A percentile compares a stretch with the other conserved stretches of the same genome.
Evolutionary conservation across 2,797 vertebrate genomes (phyloP).

Genomic region (Arrhamphus sclerolepis): DNA sequence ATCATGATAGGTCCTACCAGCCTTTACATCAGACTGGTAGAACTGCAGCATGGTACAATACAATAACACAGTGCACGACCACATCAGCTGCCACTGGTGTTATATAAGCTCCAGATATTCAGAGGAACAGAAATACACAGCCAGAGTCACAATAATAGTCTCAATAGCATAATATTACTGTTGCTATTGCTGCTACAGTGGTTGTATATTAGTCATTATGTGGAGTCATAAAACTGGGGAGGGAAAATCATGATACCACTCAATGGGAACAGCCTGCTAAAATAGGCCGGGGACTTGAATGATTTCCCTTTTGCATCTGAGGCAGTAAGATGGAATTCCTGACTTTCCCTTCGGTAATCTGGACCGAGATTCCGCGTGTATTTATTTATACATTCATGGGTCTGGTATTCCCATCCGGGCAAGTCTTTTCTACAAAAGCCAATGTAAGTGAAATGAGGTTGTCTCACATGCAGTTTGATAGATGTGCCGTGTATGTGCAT

Average conservation of each 20-base stretch:
- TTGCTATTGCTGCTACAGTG: conserved; percentile 55
- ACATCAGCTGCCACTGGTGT: conserved; percentile 53
- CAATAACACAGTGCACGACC: conserved; percentile 40
- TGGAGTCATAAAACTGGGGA: conserved; percentile 61
- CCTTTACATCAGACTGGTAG: conserved; percentile 41
- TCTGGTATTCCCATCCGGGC: conserved; percentile 33
- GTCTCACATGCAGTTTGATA: conserved; percentile 66
- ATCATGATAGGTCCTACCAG: conserved; percentile 54
- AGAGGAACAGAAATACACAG: conserved; percentile 49
- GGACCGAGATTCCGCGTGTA: conserved; percentile 68
- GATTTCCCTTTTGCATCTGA: conserved; percentile 67
- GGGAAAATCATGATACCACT: conserved; percentile 44
- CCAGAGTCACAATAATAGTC: conserved; percentile 44
- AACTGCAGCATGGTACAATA: conserved; percentile 45
- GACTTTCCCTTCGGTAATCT: conserved; percentile 68
- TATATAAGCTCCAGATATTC: conserved; percentile 62
- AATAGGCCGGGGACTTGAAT: conserved; percentile 60
- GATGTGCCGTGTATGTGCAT: conserved; percentile 30
- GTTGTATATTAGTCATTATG: conserved; percentile 70
- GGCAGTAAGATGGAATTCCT: conserved; percentile 63
- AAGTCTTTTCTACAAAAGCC: conserved; percentile 45
- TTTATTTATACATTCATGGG: conserved; percentile 71
- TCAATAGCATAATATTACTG: conserved; percentile 59
- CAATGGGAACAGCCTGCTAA: conserved; percentile 45
- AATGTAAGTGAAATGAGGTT: conserved; percentile 67